A percentile compares a stretch with the other conserved stretches of the same genome.
Conservation (phyloP, 2,888 invertebrate species). For the Drosophila meridionalis region DNA sequence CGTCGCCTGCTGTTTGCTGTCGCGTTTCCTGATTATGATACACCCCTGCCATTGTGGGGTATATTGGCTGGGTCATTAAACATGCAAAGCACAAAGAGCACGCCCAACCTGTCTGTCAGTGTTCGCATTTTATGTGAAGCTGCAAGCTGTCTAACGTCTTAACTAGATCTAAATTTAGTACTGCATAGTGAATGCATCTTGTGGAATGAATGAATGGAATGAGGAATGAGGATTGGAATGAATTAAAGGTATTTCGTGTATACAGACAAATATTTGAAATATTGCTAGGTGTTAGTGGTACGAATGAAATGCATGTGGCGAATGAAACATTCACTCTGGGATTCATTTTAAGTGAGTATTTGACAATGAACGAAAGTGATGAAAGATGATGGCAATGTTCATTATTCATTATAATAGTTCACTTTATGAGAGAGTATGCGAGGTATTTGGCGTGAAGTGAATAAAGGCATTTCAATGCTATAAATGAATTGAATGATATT, state of each 20-base stretch:
- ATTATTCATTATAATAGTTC: neutral
- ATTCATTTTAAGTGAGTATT: neutral
- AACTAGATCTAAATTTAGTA: neutral
- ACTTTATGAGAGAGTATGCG: neutral
- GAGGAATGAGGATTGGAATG: conserved; percentile 7
- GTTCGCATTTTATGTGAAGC: conserved; percentile 10
- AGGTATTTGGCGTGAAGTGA: neutral
- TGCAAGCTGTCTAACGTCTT: conserved; percentile 8
- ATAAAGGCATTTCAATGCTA: neutral
- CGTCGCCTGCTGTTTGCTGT: conserved; percentile 40
- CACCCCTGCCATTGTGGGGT: conserved; percentile 25
- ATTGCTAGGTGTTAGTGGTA: neutral
- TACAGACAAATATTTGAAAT: neutral
- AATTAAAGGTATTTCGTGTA: neutral
- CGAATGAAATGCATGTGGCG: neutral
- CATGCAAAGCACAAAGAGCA: neutral
- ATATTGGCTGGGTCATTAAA: conserved; percentile 52
- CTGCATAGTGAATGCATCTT: conserved; percentile 6
- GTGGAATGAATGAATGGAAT: conserved; percentile 4
- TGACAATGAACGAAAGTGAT: neutral
- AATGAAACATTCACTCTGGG: neutral
- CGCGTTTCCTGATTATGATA: conserved; percentile 70
- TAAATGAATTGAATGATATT: neutral
- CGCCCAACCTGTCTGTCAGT: conserved; percentile 36
- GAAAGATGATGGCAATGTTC: neutral